A percentile compares a stretch with the other conserved stretches of the same genome.
Evolutionary conservation across 2,888 invertebrate genomes (phyloP).

Genomic region (Pristionchus exspectatus): DNA sequence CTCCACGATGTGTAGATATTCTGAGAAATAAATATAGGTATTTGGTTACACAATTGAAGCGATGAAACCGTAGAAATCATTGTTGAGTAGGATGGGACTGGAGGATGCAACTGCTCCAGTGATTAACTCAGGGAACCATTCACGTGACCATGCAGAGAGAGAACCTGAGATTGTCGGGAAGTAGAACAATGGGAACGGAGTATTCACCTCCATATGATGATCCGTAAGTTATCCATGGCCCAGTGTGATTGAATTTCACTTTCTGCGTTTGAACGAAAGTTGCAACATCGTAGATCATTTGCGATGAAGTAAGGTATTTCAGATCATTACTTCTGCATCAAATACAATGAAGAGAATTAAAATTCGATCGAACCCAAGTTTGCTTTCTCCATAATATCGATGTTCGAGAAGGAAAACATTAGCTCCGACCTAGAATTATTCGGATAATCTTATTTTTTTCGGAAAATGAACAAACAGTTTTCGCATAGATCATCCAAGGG

Average conservation of each 20-base stretch:
- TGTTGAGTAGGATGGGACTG: conserved; percentile 90
- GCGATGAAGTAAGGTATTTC: conserved; percentile 82
- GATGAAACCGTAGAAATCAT: conserved; percentile 88
- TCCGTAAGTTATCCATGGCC: conserved; percentile 94
- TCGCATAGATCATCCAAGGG: conserved; percentile 81
- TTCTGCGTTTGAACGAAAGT: conserved; percentile 84
- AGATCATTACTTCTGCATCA: conserved; percentile 9
- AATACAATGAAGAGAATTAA: neutral
- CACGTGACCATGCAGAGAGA: conserved; percentile 90
- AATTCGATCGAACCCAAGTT: conserved; percentile 75
- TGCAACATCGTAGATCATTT: conserved; percentile 88
- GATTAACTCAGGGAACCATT: conserved; percentile 90
- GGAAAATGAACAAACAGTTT: conserved; percentile 76
- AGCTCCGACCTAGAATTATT: conserved; percentile 83
- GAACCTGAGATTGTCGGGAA: conserved; percentile 82
- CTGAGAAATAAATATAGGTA: neutral
- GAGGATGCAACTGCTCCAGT: conserved; percentile 91
- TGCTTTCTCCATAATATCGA: conserved; percentile 93
- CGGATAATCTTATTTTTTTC: neutral
- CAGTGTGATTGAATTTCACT: conserved; percentile 59
- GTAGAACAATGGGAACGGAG: too few species aligned
- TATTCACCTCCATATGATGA: conserved; percentile 84
- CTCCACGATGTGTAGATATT: conserved; percentile 20
- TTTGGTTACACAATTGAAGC: neutral
- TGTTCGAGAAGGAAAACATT: conserved; percentile 92